Evolutionary conservation across 2,113 vertebrate species (phyloP).

Genomic region (Ancistrus triradiatus): DNA sequence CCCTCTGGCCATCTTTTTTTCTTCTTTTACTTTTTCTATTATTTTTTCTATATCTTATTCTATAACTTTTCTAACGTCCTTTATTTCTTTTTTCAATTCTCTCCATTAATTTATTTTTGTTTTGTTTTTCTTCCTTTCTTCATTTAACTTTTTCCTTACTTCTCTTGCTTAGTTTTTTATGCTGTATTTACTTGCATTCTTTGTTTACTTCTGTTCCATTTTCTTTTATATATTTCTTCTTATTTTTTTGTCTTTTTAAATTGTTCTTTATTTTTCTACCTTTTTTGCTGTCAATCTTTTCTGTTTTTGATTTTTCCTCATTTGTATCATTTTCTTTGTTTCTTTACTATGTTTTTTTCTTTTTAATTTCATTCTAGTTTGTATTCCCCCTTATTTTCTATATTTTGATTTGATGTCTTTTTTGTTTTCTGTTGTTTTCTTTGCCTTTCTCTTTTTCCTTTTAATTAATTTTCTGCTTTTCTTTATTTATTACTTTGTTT

Average conservation of each 20-base stretch:
- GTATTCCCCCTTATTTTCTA: background rate
- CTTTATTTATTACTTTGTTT: no score
- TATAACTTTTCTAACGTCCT: no score
- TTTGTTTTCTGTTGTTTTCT: background rate
- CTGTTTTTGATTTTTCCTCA: background rate
- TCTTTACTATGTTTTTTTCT: background rate
- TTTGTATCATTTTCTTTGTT: no score
- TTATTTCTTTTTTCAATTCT: no score
- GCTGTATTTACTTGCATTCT: background rate
- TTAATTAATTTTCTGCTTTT: no score
- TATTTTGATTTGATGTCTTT: constrained; percentile 24
- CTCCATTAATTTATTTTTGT: no score
- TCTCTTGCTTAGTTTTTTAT: background rate
- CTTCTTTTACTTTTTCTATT: no score
- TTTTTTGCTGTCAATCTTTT: background rate
- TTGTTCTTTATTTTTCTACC: background rate
- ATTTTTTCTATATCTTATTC: no score
- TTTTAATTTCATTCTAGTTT: no score
- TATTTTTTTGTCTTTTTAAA: background rate
- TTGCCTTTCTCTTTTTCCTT: background rate
- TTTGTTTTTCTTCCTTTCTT: no score
- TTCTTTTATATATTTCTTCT: background rate
- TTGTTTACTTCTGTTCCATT: background rate
- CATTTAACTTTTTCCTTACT: no score
- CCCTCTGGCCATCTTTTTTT: no score